Evolutionary conservation across 2,113 vertebrate genomes (phyloP).

Genomic region (Syngnathus floridae): DNA sequence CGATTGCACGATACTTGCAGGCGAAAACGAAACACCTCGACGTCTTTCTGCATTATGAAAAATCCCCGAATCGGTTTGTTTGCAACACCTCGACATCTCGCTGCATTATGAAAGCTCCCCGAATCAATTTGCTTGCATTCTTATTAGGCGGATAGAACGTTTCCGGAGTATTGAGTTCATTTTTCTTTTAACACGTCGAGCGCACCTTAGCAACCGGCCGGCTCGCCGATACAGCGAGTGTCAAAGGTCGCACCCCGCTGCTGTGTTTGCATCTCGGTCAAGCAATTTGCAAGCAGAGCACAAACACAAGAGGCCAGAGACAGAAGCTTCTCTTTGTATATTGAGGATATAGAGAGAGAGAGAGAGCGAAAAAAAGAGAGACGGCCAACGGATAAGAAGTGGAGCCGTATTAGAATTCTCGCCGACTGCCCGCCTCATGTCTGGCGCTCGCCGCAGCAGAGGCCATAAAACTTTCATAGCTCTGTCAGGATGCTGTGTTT

Average conservation of each 20-base stretch:
- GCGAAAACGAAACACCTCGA: background rate
- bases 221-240: background rate
- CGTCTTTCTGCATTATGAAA: background rate
- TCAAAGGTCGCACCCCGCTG: background rate
- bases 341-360: conserved; percentile 16
- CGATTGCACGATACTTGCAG: background rate
- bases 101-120: background rate
- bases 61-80: background rate
- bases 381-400: conserved; percentile 25
- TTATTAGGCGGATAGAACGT: background rate
- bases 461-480: conserved; percentile 68
- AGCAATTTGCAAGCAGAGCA: conserved; percentile 10
- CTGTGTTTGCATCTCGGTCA: background rate
- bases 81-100: too few species aligned
- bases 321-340: background rate
- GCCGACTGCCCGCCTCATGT: conserved; percentile 31
- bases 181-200: background rate
- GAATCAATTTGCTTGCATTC: background rate
- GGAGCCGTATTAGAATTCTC: conserved; percentile 45
- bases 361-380: conserved; percentile 15
- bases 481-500: conserved; percentile 62
- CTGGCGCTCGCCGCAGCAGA: conserved; percentile 45
- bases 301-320: background rate
- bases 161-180: background rate
- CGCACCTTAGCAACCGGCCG: background rate